These are phyloP conservation scores for Rhogogaster chlorosoma DNA, from an alignment of 2,888 invertebrate species.

Conservation along the genomic window DNA sequence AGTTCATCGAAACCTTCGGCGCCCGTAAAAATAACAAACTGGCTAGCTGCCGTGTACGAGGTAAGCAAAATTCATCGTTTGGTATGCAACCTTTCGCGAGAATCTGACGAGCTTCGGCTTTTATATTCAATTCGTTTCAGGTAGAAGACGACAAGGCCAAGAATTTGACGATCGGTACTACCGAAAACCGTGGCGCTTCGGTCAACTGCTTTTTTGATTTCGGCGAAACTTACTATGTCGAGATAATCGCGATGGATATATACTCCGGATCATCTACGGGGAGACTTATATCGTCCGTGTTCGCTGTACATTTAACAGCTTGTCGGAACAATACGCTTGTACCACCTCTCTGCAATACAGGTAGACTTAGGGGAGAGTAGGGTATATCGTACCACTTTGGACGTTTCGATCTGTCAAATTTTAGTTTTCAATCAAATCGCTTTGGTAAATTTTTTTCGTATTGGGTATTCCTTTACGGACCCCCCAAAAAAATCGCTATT, in stretches of 20 bases:
- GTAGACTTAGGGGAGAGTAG: no score
- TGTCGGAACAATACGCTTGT: neutral
- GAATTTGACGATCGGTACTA: neutral
- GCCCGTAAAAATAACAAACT: neutral
- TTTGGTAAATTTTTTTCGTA: no score
- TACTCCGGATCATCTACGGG: neutral
- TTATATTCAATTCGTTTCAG: neutral
- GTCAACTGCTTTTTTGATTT: neutral
- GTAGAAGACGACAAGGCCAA: neutral
- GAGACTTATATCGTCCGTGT: neutral
- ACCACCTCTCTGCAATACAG: slow-evolving; percentile 5
- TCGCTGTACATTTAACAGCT: neutral
- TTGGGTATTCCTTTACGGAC: no score
- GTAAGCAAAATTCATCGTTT: neutral
- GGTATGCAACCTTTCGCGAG: neutral
- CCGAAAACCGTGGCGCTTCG: neutral
- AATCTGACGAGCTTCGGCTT: neutral
- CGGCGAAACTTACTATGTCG: neutral
- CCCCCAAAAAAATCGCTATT: no score
- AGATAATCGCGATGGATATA: neutral
- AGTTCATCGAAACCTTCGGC: neutral
- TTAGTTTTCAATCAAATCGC: no score
- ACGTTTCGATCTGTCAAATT: no score
- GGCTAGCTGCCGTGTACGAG: neutral
- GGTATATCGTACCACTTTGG: no score